A percentile compares a stretch with the other conserved stretches of the same genome.
Conservation (phyloP, 2,797 vertebrate species). For the Synanceia verrucosa region DNA sequence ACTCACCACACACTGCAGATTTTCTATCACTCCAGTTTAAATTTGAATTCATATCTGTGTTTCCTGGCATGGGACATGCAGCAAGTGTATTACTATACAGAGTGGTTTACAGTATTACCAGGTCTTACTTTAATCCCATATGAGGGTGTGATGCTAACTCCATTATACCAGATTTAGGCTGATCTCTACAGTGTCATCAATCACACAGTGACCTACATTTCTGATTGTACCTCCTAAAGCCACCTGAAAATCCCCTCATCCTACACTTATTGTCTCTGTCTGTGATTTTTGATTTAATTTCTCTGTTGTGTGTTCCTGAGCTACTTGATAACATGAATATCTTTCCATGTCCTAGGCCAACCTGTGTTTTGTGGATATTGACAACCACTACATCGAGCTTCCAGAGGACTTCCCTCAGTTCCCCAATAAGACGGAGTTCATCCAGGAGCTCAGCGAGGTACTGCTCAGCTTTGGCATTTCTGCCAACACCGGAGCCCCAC, state of each 20-base stretch:
- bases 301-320: background rate
- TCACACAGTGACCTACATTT: slow-evolving; percentile 48
- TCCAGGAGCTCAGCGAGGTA: slow-evolving; percentile 91
- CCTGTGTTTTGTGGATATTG: slow-evolving; percentile 94
- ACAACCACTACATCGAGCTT: slow-evolving; percentile 91
- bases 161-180: slow-evolving; percentile 47
- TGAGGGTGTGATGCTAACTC: slow-evolving; percentile 30
- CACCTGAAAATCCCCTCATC: background rate
- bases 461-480: slow-evolving; percentile 86
- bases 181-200: slow-evolving; percentile 33
- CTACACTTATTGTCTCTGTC: background rate
- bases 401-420: slow-evolving; percentile 95
- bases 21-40: background rate
- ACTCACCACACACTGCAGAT: background rate
- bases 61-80: background rate
- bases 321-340: background rate
- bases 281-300: background rate
- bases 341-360: slow-evolving; percentile 83
- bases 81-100: background rate
- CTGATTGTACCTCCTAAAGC: background rate
- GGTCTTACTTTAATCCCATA: slow-evolving; percentile 38
- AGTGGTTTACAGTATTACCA: slow-evolving; percentile 6
- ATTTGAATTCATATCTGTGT: background rate
- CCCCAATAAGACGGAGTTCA: slow-evolving; percentile 90
- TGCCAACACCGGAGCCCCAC: slow-evolving; percentile 76